Evolutionary conservation across 2,113 vertebrate species (phyloP), one percentile per base, ranked within the genome.

Genomic region (Xenopus borealis): DNA sequence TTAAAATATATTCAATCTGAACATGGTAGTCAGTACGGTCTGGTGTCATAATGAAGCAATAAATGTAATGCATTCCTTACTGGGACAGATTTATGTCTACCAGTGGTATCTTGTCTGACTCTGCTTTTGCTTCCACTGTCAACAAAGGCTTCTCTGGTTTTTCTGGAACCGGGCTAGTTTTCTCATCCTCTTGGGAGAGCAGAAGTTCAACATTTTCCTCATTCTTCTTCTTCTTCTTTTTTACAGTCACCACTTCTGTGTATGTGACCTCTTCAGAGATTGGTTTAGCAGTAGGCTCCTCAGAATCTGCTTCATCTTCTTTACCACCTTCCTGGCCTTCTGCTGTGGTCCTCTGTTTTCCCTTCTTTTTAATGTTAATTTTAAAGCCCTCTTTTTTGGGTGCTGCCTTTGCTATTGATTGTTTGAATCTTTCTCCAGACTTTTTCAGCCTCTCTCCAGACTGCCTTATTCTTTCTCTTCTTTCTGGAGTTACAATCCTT

Each of bases 401-500:
- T 0, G 94, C 91, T 10, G 95, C 96, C 69, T 93, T 94, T 61
- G 94, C 89, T 78, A 98, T 95, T 57, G 89, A 95, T 72, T 98
- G 94, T 87, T 95, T 98, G 79, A 98, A 88, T 47, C 93, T 88
- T 81, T 92, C 93, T 0, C 94, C 89, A 0, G 95, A 95, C 78
- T 98, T 94, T 63, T 89, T 93, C 68, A 97, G 80, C 72, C 94
- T 91, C 80, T 95, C 93, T 8, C 95, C 93, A 0, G 95, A 95
- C 79, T 95, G 94, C 69, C 94, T 90, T 74, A 98, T 92, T 84
- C 94, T 93, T 79, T 98, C 96, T 79, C 96, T 85, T 67, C 94
- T 90, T 81, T 98, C 96, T 0, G 91, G 91, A 0, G 97, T 95
- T 75, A 99, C 94, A 40, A 99, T 95, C 84, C 95, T 96, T 58